Base-by-base conservation (phyloP, 2,888 invertebrate species). In the Neoitamus cyanurus region DNA sequence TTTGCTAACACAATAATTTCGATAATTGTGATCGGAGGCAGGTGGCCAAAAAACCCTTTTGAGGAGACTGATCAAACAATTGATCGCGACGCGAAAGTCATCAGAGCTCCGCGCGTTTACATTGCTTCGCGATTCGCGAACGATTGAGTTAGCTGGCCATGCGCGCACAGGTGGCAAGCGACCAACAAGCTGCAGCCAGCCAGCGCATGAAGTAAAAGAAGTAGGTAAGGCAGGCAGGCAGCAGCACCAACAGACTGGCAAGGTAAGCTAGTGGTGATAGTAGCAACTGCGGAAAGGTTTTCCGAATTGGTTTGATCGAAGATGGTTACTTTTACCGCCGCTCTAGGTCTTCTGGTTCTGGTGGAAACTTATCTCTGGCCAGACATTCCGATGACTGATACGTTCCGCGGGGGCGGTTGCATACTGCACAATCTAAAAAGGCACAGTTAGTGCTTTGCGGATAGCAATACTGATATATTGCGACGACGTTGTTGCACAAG, bases 121-220 rank as follows among this genome's bases (percentile, higher is more conserved):
- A 78, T 34, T 25, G 84, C 84, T 85, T 77, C 85, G 69, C 85
- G 85, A 42, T 82, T 84, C 69, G 83, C 85, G 84, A 84, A 84
- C 85, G 84, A 84, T 85, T 85, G 85, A 85, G 73, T 82, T 75
- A 77, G 37, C 73, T 84, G 75, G 84, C 28, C 73, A 84, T 84
- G 82, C 34, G 46, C 84, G 31, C 75, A 85, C 85, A 84, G 84
- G 85, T 85, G 85, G 75, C 80, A 58, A 58, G 20, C 34, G 77
- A 30, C 15, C 6, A n/a, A n/a, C n/a, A 4, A n/a, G 70, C 70
- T 30, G 31, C 70, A 15, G 34, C 31, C 11, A 9, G 15, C 68
- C 34, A 73, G 73, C 73, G 3, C 58, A 58, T 20, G 58, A 58
- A 31, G 70, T 15, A 70, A 31, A 70, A 70, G 70, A 70, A 70